These are phyloP conservation scores for Coleophora deauratella DNA, from an alignment of 2,888 invertebrate species.

Conservation along the genomic window DNA sequence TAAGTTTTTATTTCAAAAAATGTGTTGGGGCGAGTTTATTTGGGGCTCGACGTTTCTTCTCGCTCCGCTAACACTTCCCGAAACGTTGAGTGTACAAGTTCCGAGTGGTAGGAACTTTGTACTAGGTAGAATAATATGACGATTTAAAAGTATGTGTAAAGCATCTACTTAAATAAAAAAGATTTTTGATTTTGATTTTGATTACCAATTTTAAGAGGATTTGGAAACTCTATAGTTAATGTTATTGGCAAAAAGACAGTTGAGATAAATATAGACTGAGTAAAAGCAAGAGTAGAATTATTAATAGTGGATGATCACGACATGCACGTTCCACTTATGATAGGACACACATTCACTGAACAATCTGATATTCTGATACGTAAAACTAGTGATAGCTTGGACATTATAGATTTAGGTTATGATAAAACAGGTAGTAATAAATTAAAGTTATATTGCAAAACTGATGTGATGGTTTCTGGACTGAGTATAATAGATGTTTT, in stretches of 20 bases:
- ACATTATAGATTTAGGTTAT: neutral
- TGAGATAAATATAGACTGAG: conserved; percentile 3
- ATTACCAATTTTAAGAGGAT: conserved; percentile 5
- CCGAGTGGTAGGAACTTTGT: too few relatives aligned
- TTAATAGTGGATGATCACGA: conserved; percentile 7
- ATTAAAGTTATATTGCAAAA: conserved; percentile 5
- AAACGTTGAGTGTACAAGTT: too few relatives aligned
- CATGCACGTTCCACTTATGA: conserved; percentile 5
- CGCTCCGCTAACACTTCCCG: too few relatives aligned
- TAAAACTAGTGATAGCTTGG: conserved; percentile 4
- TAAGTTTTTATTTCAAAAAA: too few relatives aligned
- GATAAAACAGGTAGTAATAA: neutral
- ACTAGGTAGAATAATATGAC: too few relatives aligned
- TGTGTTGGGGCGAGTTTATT: too few relatives aligned
- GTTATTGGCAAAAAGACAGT: conserved; percentile 1
- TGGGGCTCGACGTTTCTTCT: too few relatives aligned
- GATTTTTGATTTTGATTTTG: too few relatives aligned
- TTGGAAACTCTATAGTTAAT: conserved; percentile 5
- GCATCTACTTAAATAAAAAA: too few relatives aligned
- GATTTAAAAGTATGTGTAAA: too few relatives aligned
- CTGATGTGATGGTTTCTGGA: neutral
- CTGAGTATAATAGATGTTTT: neutral
- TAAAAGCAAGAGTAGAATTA: conserved; percentile 1
- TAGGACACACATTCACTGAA: conserved; percentile 9
- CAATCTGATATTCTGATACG: conserved; percentile 4